Percentiles rank a stretch among this genome's conserved stretches.
Conservation (phyloP, 2,888 invertebrate genomes). For the Dicyrtoma fusca region DNA sequence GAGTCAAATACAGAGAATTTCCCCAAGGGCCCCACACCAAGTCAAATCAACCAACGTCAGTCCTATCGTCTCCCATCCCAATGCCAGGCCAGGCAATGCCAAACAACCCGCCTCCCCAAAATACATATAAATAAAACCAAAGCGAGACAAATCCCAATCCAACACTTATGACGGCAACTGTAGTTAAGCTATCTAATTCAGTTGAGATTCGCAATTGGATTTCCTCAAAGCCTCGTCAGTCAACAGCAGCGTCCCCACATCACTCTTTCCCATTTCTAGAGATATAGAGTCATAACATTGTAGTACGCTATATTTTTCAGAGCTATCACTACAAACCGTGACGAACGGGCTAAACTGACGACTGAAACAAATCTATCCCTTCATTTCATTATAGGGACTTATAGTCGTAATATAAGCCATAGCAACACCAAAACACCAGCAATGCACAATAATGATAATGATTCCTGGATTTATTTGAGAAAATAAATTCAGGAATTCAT, state of each 20-base stretch:
- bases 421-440: slow-evolving; percentile 17
- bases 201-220: slow-evolving; percentile 25
- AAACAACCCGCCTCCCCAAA: neutral
- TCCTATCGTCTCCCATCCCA: too few species aligned
- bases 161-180: slow-evolving; percentile 18
- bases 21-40: slow-evolving; percentile 22
- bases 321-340: too few species aligned
- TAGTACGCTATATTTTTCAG: too few species aligned
- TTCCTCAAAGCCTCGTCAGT: slow-evolving; percentile 24
- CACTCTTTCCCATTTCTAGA: neutral
- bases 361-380: slow-evolving; percentile 21
- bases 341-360: neutral
- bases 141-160: neutral
- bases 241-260: neutral
- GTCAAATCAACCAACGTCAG: neutral
- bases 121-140: too few species aligned
- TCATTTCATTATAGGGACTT: too few species aligned
- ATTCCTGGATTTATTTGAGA: too few species aligned
- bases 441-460: neutral
- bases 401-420: too few species aligned
- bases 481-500: too few species aligned
- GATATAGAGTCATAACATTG: too few species aligned
- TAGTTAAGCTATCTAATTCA: slow-evolving; percentile 23
- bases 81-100: neutral
- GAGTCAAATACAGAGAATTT: slow-evolving; percentile 26